Base-by-base conservation (phyloP, 1,140 invertebrate genomes). In the Steinernema khuongi region DNA sequence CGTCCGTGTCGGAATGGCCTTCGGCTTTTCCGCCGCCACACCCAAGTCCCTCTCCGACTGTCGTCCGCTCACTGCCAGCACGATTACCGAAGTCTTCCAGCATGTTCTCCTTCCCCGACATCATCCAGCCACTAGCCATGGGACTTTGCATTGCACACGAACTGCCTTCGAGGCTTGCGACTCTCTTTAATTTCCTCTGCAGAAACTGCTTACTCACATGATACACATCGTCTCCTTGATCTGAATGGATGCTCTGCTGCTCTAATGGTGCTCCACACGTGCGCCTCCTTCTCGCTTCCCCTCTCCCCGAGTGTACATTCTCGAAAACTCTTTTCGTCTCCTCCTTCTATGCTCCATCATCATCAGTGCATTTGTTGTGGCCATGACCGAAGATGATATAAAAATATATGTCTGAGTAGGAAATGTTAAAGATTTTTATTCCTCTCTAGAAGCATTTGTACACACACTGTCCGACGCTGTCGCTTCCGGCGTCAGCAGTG, bases 401-500 rank as follows among this genome's bases (percentile, higher is more conserved):
- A n/a, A n/a, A n/a, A n/a, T n/a, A n/a, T n/a, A n/a, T n/a, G n/a
- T n/a, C n/a, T n/a, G n/a, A n/a, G n/a, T n/a, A n/a, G n/a, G n/a
- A n/a, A n/a, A n/a, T n/a, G n/a, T n/a, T n/a, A n/a, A n/a, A n/a
- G n/a, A n/a, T n/a, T n/a, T n/a, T n/a, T n/a, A n/a, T n/a, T n/a
- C n/a, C n/a, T n/a, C n/a, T n/a, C n/a, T n/a, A n/a, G n/a, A n/a
- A n/a, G n/a, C n/a, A n/a, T n/a, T n/a, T n/a, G n/a, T n/a, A n/a
- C n/a, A n/a, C n/a, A n/a, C n/a, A n/a, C n/a, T n/a, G n/a, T n/a
- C n/a, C n/a, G n/a, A n/a, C n/a, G n/a, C n/a, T n/a, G n/a, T 11
- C 50, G 50, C 11, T n/a, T n/a, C 19, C 26, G 11, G 7, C 18
- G 71, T 74, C 67, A 79, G 69, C 81, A 84, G 79, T 60, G 85